Evolutionary conservation across 2,113 vertebrate genomes (phyloP).

Genomic region (Mustelus asterias): DNA sequence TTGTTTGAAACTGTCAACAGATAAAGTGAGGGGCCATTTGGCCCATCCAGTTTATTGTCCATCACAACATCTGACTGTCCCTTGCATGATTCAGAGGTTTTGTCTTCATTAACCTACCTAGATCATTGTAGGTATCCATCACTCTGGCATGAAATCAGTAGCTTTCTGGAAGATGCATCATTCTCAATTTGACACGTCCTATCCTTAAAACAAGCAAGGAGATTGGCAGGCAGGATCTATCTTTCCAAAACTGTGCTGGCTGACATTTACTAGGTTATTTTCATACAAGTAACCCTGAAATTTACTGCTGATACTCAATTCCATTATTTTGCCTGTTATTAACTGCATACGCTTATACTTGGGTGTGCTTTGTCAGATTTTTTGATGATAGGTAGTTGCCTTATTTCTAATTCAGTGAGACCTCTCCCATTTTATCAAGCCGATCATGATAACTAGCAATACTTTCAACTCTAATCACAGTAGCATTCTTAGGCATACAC

Average conservation of each 20-base stretch:
- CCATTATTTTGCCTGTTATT: neutral
- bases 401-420: neutral
- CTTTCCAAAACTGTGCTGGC: neutral
- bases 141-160: neutral
- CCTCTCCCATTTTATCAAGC: neutral
- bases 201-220: neutral
- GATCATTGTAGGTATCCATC: neutral
- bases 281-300: neutral
- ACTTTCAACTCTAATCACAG: neutral
- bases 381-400: neutral
- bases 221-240: neutral
- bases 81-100: neutral
- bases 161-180: no score
- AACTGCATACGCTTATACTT: neutral
- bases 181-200: no score
- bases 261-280: neutral
- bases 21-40: neutral
- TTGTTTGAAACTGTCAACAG: neutral
- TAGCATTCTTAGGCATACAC: neutral
- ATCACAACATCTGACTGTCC: neutral
- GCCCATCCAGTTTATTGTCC: neutral
- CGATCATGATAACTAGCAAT: neutral
- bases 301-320: neutral
- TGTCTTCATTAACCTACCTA: neutral
- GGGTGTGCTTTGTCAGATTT: neutral